Conservation (phyloP, 2,888 invertebrate species). For the Archips xylosteana region DNA sequence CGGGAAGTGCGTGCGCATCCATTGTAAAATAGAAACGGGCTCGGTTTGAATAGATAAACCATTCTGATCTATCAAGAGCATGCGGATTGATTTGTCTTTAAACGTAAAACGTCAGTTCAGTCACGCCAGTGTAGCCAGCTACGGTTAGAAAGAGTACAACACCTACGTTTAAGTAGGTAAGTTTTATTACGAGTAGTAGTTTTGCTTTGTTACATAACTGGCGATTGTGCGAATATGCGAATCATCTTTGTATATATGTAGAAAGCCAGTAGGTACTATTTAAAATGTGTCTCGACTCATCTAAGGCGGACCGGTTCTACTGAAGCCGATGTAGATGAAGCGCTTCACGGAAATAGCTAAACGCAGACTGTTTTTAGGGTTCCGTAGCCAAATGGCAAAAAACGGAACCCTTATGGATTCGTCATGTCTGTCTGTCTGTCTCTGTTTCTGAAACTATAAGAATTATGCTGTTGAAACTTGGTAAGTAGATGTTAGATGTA, state of each 20-base stretch:
- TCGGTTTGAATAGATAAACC: slow-evolving; percentile 46
- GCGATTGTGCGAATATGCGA: not conserved
- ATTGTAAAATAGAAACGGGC: slow-evolving; percentile 58
- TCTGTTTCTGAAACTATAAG: no score
- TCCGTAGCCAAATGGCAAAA: no score
- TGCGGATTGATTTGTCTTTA: not conserved
- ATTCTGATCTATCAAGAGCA: not conserved
- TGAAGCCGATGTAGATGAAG: not conserved
- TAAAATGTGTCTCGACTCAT: no score
- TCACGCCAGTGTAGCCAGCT: not conserved
- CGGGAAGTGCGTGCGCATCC: slow-evolving; percentile 58
- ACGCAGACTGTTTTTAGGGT: not conserved
- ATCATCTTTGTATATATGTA: not conserved
- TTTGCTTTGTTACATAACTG: not conserved
- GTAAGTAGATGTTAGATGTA: no score
- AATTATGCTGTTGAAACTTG: no score
- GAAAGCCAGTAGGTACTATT: no score
- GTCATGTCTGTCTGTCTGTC: no score
- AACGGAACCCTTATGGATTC: no score
- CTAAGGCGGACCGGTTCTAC: not conserved
- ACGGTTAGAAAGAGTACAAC: not conserved
- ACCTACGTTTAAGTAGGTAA: not conserved
- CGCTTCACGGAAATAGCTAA: not conserved
- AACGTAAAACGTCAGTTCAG: not conserved
- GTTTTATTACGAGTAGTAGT: no score